Base-by-base conservation (phyloP, 1,140 invertebrate species). In the Drosophila santomea region DNA sequence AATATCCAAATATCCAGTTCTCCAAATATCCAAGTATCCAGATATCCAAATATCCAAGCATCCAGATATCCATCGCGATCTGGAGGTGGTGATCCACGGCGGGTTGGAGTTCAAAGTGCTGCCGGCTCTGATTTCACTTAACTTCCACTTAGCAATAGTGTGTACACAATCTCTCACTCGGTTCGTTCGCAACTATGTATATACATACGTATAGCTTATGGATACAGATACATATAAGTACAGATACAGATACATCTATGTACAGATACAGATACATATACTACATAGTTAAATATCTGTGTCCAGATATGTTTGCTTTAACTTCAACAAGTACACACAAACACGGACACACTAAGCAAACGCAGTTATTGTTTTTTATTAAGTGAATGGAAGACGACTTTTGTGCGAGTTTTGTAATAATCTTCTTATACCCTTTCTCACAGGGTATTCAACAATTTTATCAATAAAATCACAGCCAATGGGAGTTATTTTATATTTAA, bases 311-410 rank as follows among this genome's bases (percentile, higher is more conserved):
- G 58, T 58, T 56, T 78, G 58, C 74, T 44, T 84, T 68, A 77
- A 47, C 78, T 80, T 69, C 41, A 61, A 50, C 58, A 63, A 62
- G 64, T 62, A 67, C 67, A 77, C 79, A 92, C 72, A 11, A 60
- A 38, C 36, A 25, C n/a, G 50, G 20, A 28, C 60, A 59, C 64
- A 82, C 78, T 85, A 77, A 88, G 83, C 57, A 88, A 85, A 88
- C 83, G 72, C 51, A 78, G 74, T 85, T 85, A 82, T 88, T 85
- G 82, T 88, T 78, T 78, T 88, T 85, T 82, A 83, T 83, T 86
- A 86, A 86, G 82, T 88, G 82, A 86, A 72, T 86, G 83, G 74
- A 78, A 85, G 84, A 81, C 73, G 73, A 84, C 81, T 73, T 80
- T 75, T 73, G 64, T 63, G 52, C 71, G 56, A 75, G 59, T 67